Base-by-base conservation (phyloP, 1,140 invertebrate species). In the Rhyacophila brunnea region DNA sequence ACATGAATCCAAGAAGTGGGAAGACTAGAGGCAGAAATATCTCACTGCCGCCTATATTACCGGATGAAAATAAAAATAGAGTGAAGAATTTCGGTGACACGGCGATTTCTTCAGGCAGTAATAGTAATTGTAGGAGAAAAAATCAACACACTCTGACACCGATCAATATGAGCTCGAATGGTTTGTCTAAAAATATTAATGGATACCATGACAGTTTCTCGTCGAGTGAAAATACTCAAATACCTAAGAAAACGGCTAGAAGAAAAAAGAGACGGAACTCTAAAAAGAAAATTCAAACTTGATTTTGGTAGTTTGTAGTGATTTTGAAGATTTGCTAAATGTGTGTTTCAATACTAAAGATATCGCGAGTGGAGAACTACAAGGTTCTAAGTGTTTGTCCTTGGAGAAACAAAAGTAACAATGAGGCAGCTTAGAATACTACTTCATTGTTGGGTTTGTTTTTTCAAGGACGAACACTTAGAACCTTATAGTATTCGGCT, bases 11-110 rank as follows among this genome's bases (percentile, higher is more conserved):
- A 14, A 64, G 36, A 42, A 58, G 23, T 47, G 44, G 47, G 19
- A 66, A 69, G 6, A 70, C 69, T 55, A 70, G 63, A 59, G 68
- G 71, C 23, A 74, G 77, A 54, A 78, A 77, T 62, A 71, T 79
- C 5, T 78, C 74, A n/a, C 63, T 79, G 19, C 77, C 75, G 7
- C 77, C 77, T 0, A 58, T 79, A 36, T 60, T 72, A 35, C n/a
- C 44, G 0, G 47, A 61, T 36, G 62, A 64, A 53, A 52, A 49
- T 38, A 63, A 52, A 47, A 13, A 17, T 14, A 57, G 17, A 20
- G 44, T 38, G 35, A 57, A 58, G 23, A 40, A 58, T 5, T 7
- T 53, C 10, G n/a, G 17, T 11, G 43, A 58, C 43, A 13, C 40
- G 11, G 19, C 7, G 5, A 60, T 44, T 15, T 57, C 58, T 40